Evolutionary conservation across 1,140 invertebrate genomes (phyloP).

Genomic region (Myzus persicae): DNA sequence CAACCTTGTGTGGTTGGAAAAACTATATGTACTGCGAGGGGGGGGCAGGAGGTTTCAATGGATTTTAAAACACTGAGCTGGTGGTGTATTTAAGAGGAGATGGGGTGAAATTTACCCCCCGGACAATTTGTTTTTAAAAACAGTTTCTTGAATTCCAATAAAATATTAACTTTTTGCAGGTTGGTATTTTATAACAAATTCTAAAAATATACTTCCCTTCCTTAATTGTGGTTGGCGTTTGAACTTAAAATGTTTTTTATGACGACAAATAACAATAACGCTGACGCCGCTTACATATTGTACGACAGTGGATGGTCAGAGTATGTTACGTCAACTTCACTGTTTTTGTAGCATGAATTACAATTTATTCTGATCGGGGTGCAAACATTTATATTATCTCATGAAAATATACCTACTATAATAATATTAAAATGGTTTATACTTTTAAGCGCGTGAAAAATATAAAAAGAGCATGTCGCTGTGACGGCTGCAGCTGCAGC

Average conservation of each 20-base stretch:
- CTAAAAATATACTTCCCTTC: not conserved
- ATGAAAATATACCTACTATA: not conserved
- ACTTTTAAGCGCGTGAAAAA: not conserved
- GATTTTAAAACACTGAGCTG: not conserved
- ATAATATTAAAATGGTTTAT: not conserved
- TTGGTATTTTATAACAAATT: not conserved
- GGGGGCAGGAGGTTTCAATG: not conserved
- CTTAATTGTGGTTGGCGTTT: not conserved
- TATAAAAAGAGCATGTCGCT: not conserved
- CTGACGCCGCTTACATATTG: not conserved
- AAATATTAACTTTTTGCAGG: not conserved
- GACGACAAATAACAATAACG: not conserved
- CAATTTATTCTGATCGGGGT: not conserved
- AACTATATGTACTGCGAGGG: not conserved
- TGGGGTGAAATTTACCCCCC: not conserved
- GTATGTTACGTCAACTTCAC: not conserved
- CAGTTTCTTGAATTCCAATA: not conserved
- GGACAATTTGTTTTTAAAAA: not conserved
- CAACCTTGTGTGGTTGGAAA: not conserved
- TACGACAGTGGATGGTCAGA: not conserved
- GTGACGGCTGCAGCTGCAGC: not conserved
- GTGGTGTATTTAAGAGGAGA: not conserved
- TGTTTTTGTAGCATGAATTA: not conserved
- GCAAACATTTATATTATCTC: not conserved
- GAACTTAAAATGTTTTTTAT: not conserved